Evolutionary conservation across 1,140 invertebrate species (phyloP), one percentile per base, ranked within the genome.

Genomic region (Aethina tumida): DNA sequence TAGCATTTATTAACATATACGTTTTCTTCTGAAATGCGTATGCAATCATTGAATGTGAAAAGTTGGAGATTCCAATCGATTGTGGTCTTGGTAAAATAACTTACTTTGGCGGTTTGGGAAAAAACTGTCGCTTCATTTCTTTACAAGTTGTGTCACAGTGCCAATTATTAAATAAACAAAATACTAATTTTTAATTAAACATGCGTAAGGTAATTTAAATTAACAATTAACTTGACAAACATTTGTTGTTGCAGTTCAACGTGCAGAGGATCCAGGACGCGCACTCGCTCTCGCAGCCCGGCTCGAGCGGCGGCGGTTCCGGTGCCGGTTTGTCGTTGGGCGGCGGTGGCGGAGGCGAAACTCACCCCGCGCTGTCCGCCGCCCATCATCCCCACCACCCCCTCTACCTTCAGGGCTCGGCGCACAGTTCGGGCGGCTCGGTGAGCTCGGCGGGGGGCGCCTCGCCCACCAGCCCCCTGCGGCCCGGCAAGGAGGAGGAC

Each of bases 401-500:
- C 29, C 42, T 59, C 15, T 59, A 59, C 42, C 44, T 55, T 9
- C 55, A 55, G 32, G 52, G 54, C 15, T 53, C 57, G 2, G 45
- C 56, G 25, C 55, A 59, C 40, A 59, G 58, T 45, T 54, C 54
- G 12, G 56, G 54, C 31, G 59, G 58, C n/a, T 58, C 57, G 12
- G 55, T 58, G 14, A 59, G 57, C 47, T 55, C 54, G 15, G 55
- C 58, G 16, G 60, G 59, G 10, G 60, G 60, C 13, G 55, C 50
- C 9, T 58, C 58, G 10, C 60, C 60, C 9, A 57, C 52, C 9
- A 60, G 58, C 43, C 65, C 63, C 14, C 52, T 64, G 7, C 53
- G 63, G 37, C 53, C 60, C 6, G 56, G 54, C 15, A 71, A 71
- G 52, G 69, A 71, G 52, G 69, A 73, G 52, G 71, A 73, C 39